phyloP scores from a whole-genome alignment of 1,140 invertebrate species.

The Pomacea maculata region DNA sequence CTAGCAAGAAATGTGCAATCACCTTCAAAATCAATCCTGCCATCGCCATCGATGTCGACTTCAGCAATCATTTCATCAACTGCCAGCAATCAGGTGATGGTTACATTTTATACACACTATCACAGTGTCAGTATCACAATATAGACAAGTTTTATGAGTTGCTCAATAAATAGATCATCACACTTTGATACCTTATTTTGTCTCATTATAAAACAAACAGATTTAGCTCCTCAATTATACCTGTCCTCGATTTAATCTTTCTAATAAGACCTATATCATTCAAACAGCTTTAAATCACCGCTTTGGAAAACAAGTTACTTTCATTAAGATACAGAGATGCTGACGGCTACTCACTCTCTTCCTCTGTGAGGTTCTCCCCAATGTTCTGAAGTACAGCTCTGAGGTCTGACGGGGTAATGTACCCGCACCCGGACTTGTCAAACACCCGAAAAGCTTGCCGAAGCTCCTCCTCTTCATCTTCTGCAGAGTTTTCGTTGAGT shows the following conservation, averaged over 20 bases:
- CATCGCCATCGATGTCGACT: conserved; percentile 96
- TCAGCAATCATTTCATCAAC: conserved; percentile 99
- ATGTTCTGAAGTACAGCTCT: conserved; percentile 99
- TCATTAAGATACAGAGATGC: neutral
- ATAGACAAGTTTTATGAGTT: no score
- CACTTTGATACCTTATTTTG: no score
- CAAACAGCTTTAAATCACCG: no score
- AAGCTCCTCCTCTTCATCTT: conserved; percentile 79
- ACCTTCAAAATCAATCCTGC: conserved; percentile 62
- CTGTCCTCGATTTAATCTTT: no score
- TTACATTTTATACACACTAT: no score
- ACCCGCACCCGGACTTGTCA: conserved; percentile 59
- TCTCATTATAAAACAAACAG: no score
- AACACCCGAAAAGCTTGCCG: conserved; percentile 60
- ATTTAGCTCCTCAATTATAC: no score
- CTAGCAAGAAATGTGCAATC: neutral
- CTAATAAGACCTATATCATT: no score
- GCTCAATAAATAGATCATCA: no score
- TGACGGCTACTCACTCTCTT: conserved; percentile 74
- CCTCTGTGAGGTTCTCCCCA: conserved; percentile 98
- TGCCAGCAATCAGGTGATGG: conserved; percentile 9
- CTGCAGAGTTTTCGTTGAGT: conserved; percentile 69
- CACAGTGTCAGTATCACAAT: no score
- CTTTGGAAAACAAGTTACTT: no score
- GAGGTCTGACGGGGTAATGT: conserved; percentile 79